phyloP scores from a whole-genome alignment of 2,888 invertebrate species.

The Aporophyla nigra region DNA sequence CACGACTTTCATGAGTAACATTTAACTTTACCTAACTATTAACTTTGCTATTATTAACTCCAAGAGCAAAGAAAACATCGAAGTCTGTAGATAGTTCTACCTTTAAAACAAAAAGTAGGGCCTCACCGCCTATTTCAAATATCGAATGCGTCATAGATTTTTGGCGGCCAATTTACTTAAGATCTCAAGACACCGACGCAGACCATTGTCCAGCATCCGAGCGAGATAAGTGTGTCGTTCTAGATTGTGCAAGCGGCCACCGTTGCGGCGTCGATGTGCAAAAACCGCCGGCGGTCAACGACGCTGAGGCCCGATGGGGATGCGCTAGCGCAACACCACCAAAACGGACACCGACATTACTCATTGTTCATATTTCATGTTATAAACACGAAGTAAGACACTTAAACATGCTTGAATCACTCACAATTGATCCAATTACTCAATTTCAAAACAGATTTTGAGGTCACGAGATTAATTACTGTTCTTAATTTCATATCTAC shows the following conservation, averaged over 20 bases:
- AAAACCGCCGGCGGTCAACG: conserved; percentile 86
- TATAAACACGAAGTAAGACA: conserved; percentile 46
- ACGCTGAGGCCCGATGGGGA: conserved; percentile 87
- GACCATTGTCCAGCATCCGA: conserved; percentile 75
- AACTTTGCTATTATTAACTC: not conserved
- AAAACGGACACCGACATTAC: conserved; percentile 64
- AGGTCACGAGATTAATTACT: conserved; percentile 19
- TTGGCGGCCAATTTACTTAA: conserved; percentile 60
- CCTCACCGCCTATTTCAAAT: conserved; percentile 31
- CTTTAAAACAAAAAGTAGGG: conserved; percentile 19
- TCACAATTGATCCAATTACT: conserved; percentile 8
- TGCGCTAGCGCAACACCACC: conserved; percentile 75
- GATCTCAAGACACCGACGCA: conserved; percentile 54
- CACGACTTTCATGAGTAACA: not conserved
- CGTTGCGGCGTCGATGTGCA: conserved; percentile 79
- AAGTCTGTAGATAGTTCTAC: conserved; percentile 19
- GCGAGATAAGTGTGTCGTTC: conserved; percentile 79
- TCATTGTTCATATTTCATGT: conserved; percentile 65
- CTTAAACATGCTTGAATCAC: conserved; percentile 20
- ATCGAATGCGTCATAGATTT: conserved; percentile 55
- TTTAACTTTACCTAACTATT: not conserved
- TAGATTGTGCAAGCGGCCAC: conserved; percentile 80
- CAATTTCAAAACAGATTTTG: conserved; percentile 20
- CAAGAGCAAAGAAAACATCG: conserved; percentile 5
- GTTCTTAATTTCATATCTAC: conserved; percentile 27